Evolutionary conservation across 2,113 vertebrate genomes (phyloP).

Genomic region (Ivindomyrus marchei): DNA sequence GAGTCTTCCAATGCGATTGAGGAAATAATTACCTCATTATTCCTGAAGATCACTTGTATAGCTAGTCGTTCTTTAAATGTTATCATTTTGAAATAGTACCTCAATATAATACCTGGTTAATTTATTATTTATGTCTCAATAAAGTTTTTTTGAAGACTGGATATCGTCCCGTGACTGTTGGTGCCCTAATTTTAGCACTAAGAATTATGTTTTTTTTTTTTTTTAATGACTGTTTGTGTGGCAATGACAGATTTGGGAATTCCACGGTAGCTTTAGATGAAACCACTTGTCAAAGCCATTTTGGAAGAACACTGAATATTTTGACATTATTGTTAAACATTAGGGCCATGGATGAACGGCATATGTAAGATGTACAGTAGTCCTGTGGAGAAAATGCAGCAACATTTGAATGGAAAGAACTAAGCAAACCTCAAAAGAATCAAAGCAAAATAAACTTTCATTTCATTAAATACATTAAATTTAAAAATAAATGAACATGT

Average conservation of each 20-base stretch:
- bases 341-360: neutral
- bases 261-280: neutral
- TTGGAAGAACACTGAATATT: neutral
- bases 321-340: neutral
- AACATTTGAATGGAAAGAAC: neutral
- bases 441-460: neutral
- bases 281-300: neutral
- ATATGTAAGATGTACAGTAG: neutral
- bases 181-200: constrained; percentile 15
- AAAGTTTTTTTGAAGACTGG: constrained; percentile 79
- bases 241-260: neutral
- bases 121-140: constrained; percentile 94
- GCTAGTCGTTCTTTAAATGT: constrained; percentile 39
- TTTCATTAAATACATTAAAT: neutral
- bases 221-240: no score
- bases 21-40: constrained; percentile 20
- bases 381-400: neutral
- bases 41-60: constrained; percentile 43
- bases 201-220: neutral
- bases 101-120: constrained; percentile 76
- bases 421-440: neutral
- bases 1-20: constrained; percentile 48
- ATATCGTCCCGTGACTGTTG: constrained; percentile 4
- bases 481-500: neutral
- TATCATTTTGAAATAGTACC: constrained; percentile 57